These are phyloP conservation scores for Maccullochella peelii DNA, from an alignment of 2,113 vertebrate species.

Conservation along the genomic window DNA sequence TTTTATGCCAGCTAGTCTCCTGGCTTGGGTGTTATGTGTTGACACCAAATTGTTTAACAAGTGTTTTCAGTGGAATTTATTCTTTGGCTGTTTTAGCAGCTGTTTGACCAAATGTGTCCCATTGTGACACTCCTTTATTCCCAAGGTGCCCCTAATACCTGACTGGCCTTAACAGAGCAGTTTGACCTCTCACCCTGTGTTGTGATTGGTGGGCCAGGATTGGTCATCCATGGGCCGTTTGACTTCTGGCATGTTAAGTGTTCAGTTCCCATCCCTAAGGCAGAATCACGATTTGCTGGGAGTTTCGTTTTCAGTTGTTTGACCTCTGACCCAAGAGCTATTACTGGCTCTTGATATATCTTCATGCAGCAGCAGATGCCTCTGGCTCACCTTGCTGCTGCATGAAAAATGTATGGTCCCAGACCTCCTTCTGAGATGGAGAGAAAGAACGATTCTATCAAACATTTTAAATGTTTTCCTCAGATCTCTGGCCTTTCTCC, in stretches of 20 bases:
- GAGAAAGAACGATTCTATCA: neutral
- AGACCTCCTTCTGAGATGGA: neutral
- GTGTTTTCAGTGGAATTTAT: slow-evolving; percentile 24
- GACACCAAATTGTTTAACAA: slow-evolving; percentile 12
- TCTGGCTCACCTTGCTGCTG: slow-evolving; percentile 44
- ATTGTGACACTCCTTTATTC: slow-evolving; percentile 30
- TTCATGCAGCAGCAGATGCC: slow-evolving; percentile 15
- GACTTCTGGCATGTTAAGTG: slow-evolving; percentile 76
- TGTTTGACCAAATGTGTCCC: slow-evolving; percentile 36
- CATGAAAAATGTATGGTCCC: slow-evolving; percentile 38
- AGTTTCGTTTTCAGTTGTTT: slow-evolving; percentile 75
- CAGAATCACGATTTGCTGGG: slow-evolving; percentile 58
- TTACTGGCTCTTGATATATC: slow-evolving; percentile 31
- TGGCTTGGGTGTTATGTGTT: neutral
- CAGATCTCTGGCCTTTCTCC: slow-evolving; percentile 19
- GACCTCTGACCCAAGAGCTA: slow-evolving; percentile 55
- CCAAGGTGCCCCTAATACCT: slow-evolving; percentile 53
- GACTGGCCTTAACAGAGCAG: slow-evolving; percentile 59
- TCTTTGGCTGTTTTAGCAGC: slow-evolving; percentile 57
- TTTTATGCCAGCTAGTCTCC: neutral
- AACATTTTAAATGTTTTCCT: slow-evolving; percentile 15
- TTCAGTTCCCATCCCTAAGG: slow-evolving; percentile 67
- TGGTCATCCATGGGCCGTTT: slow-evolving; percentile 72
- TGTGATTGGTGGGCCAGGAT: slow-evolving; percentile 68
- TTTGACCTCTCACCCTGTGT: slow-evolving; percentile 71